Base-by-base conservation (phyloP, 2,888 invertebrate species). In the Orthosia gracilis region DNA sequence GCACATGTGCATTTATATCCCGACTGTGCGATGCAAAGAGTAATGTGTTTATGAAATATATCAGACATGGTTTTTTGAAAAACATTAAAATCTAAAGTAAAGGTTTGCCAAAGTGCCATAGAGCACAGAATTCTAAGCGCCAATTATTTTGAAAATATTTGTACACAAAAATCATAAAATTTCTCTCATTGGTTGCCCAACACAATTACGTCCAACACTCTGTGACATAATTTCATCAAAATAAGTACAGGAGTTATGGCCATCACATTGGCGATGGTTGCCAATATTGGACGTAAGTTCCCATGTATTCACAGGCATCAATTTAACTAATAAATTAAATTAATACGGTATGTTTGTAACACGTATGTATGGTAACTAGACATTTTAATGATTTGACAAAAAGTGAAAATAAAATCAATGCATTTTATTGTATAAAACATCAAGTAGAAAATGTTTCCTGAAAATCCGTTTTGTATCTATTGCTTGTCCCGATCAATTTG, bases 251-350 rank as follows among this genome's bases (percentile, higher is more conserved):
- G 21, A 50, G 17, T 4, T 26, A 12, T 49, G 45, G 21, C 26
- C 62, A 55, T n/a, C n/a, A 23, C 18, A 57, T 68, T 80, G 26
- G 57, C 1, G 21, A 64, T 72, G 57, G 66, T 26, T 11, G 18
- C 59, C 66, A 82, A 73, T 21, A 55, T 72, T 76, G 40, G 68
- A 21, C 72, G 5, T 47, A 47, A 15, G 11, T 4, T 65, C 26
- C 2, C 50, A 57, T 45, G 4, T 54, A 58, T 64, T 49, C 26
- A 23, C 74, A 82, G n/a, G 2, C 70, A 80, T 73, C 3, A 75
- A 77, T 69, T 84, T 68, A 72, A 74, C 82, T 80, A 84, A 84
- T 84, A 84, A 85, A 85, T 84, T 82, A 84, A n/a, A 68, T 68
- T 75, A 69, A 78, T 82, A 84, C 85, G 50, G 65, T 71, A 61